Evolutionary conservation across 2,113 vertebrate genomes (phyloP), one percentile per base, ranked within the genome.

Genomic region (Saiga tatarica): DNA sequence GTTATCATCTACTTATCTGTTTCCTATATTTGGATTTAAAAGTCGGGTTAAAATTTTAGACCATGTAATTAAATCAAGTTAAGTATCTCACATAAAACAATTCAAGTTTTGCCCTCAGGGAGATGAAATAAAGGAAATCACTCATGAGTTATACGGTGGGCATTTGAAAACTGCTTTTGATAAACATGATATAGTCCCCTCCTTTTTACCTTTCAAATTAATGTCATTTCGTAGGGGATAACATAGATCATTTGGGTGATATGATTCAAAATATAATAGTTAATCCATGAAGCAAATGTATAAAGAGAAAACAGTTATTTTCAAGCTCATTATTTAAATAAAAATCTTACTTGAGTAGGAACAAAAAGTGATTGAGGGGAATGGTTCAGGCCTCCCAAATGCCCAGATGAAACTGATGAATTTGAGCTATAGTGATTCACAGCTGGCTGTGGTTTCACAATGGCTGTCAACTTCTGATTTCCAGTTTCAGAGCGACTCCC

Each of bases 371-470:
- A 99, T 2, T 99, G 99, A 50, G 99, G 99, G 0, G 99, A 99
- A 98, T 99, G 99, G 99, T 99, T 99, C 94, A 99, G 99, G 83
- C 99, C 99, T 13, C 98, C 99, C 86, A 99, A 95, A 86, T 99
- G 99, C 19, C 98, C 98, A 36, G 98, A 96, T 1, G 98, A 87
- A 92, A 98, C 62, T 52, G 98, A 96, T 36, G 96, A 36, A 4
- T 98, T 98, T 96, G 99, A 97, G 98, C 78, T 98, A 95, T 94
- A 81, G 98, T 92, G 98, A 97, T 98, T 99, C 81, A 98, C 98
- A 87, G 99, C 98, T 19, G 99, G 99, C 78, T 99, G 99, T 62
- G 99, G 99, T 98, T 99, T 99, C 97, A 99, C 99, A 52, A 99
- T 99, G 95, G 99, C 99, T 19, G 99, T 99, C 98, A 99, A 99